Conservation (phyloP, 2,113 vertebrate genomes). For the Sula dactylatra region DNA sequence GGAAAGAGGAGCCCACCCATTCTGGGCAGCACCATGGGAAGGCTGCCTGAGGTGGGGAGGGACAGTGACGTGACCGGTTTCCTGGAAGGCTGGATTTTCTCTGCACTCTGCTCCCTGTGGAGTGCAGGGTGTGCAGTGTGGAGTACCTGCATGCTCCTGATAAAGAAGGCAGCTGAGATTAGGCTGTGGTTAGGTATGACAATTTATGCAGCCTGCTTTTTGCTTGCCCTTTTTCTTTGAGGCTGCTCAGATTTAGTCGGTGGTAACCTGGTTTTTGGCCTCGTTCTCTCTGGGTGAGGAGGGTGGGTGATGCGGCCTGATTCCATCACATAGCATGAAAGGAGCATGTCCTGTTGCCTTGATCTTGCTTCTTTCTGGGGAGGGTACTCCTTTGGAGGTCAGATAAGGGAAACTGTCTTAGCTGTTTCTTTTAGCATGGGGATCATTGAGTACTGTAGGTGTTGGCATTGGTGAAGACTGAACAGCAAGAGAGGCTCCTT, state of each 20-base stretch:
- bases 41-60: neutral
- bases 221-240: neutral
- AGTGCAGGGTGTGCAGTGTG: neutral
- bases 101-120: neutral
- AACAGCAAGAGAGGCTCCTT: neutral
- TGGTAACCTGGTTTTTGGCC: constrained; percentile 11
- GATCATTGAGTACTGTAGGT: neutral
- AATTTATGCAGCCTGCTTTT: neutral
- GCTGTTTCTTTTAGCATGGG: neutral
- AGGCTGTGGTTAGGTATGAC: neutral
- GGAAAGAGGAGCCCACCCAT: neutral
- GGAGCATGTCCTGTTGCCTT: neutral
- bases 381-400: neutral
- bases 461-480: neutral
- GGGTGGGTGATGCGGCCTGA: neutral
- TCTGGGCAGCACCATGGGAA: neutral
- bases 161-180: neutral
- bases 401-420: neutral
- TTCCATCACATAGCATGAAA: neutral
- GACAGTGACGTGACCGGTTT: neutral
- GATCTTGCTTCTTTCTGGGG: neutral
- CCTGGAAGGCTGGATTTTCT: constrained; percentile 33
- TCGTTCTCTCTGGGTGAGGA: neutral
- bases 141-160: neutral
- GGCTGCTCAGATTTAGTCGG: neutral